Percentiles rank a stretch among this genome's conserved stretches.
Conservation (phyloP, 2,113 vertebrate species). For the Amphilophus citrinellus region DNA sequence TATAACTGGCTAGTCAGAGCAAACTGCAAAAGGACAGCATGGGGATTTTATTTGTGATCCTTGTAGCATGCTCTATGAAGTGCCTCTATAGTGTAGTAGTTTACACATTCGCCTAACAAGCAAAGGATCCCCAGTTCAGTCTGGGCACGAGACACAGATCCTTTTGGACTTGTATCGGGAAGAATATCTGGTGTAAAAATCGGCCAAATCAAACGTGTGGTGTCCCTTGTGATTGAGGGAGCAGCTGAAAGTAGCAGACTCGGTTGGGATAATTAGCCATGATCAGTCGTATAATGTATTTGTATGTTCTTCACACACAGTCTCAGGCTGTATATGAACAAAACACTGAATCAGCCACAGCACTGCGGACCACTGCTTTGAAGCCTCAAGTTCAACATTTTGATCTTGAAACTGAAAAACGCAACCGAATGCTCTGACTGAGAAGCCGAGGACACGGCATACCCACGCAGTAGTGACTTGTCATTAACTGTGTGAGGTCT, state of each 20-base stretch:
- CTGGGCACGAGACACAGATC: not conserved
- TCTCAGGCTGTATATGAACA: not conserved
- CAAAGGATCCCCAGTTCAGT: not conserved
- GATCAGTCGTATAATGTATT: not conserved
- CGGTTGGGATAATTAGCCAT: not conserved
- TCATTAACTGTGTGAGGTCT: not conserved
- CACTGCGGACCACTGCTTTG: not conserved
- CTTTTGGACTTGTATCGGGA: not conserved
- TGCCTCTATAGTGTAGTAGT: not conserved
- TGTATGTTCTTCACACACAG: not conserved
- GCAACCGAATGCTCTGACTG: not conserved
- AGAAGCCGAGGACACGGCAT: too few species aligned
- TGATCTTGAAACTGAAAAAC: rapidly evolving
- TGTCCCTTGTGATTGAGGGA: not conserved
- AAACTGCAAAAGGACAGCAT: not conserved
- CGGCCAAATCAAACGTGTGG: not conserved
- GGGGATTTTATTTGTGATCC: not conserved
- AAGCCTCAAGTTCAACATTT: not conserved
- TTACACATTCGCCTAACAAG: not conserved
- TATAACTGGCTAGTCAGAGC: not conserved
- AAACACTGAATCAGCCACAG: rapidly evolving
- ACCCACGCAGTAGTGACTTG: not conserved
- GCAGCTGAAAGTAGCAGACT: not conserved
- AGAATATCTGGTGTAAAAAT: too few species aligned
- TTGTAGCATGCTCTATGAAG: not conserved